Conservation (phyloP, 2,888 invertebrate genomes). For the Acronicta leporina region DNA sequence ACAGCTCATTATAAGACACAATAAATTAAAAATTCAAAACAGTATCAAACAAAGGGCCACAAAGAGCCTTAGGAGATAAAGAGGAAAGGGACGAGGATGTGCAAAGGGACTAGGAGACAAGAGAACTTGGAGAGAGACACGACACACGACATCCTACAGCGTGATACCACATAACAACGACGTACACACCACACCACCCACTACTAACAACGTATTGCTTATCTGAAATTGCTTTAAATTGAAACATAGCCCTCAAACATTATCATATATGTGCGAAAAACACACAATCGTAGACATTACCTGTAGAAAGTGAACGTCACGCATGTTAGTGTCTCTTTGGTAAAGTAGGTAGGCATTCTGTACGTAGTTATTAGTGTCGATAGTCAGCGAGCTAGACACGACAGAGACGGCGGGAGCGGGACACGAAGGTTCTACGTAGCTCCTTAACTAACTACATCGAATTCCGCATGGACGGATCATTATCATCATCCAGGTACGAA, state of each 20-base stretch:
- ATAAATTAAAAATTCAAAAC: no score
- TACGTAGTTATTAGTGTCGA: background rate
- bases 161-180: slow-evolving; percentile 21
- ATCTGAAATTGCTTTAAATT: no score
- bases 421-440: slow-evolving; percentile 65
- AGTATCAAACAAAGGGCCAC: background rate
- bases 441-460: slow-evolving; percentile 78
- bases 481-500: slow-evolving; percentile 80
- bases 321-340: background rate
- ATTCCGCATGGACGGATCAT: slow-evolving; percentile 85
- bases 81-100: slow-evolving; percentile 16
- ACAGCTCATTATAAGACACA: no score
- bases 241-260: no score
- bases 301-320: no score
- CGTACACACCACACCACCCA: slow-evolving; percentile 15
- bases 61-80: slow-evolving; percentile 2
- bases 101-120: slow-evolving; percentile 34
- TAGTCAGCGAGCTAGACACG: slow-evolving; percentile 47
- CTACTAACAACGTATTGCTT: background rate
- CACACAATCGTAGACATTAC: background rate
- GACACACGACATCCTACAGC: slow-evolving; percentile 33
- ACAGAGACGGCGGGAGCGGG: slow-evolving; percentile 46
- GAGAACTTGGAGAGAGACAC: slow-evolving; percentile 28
- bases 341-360: slow-evolving; percentile 10
- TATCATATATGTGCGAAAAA: no score